Evolutionary conservation across 2,888 invertebrate genomes (phyloP), one percentile per base, ranked within the genome.

Genomic region (Apotomis betuletana): DNA sequence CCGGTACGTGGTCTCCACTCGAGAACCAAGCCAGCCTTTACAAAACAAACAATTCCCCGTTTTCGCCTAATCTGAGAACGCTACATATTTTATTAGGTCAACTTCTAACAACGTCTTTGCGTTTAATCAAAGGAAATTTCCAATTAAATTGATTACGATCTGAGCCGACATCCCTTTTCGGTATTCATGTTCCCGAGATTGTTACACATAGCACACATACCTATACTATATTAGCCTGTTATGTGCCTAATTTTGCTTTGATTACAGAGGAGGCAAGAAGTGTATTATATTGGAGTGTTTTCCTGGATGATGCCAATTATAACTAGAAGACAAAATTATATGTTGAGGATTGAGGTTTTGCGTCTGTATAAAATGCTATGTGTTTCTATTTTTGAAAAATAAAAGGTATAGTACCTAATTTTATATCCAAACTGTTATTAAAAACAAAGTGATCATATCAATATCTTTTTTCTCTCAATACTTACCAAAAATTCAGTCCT

Each of bases 81-180:
- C 38, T 91, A 84, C 89, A 77, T 86, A 87, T 90, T 91, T 91
- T 92, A 92, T 90, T 91, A 89, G 92, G 92, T 91, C 92, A 92
- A 92, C 91, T 93, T 92, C 90, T 91, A 91, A 90, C 91, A 92
- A 90, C 92, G 92, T 92, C 92, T 92, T 92, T 91, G 92, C 91
- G 91, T 92, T 91, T 92, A 93, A 93, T 93, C 93, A 93, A 93
- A 92, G 93, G 93, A 93, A 91, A 92, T 92, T 92, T 92, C 93
- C 93, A 93, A 92, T 93, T 93, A 92, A 93, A 92, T 91, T 90
- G 93, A 93, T 93, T 90, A 90, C 90, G 87, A 92, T 93, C 92
- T 81, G 76, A 77, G 79, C 77, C 78, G 78, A 67, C 75, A 59
- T 62, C 74, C 74, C 75, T 69, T 74, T 62, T 75, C 75, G 75